Evolutionary conservation across 2,113 vertebrate genomes (phyloP), one percentile per base, ranked within the genome.

Genomic region (Ochotona princeps): DNA sequence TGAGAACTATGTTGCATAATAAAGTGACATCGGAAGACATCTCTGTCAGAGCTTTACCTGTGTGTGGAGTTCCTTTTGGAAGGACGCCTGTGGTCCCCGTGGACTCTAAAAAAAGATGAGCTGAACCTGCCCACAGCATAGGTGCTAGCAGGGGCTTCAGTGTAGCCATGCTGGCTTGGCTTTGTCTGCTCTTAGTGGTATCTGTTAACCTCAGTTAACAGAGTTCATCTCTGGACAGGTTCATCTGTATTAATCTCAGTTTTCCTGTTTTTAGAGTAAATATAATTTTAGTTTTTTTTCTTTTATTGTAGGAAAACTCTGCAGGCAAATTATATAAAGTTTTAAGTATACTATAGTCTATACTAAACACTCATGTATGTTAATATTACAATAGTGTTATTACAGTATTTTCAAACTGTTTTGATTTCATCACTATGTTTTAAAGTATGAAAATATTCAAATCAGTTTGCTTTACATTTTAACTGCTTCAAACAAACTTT

Each of bases 361-460:
- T 60, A 60, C 49, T 81, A 23, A 88, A 20, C 26, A 17, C 17
- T 84, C 38, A 80, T 18, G 65, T 63, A 25, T 73, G 65, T 65
- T 86, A 70, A 8, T 90, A 76, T 49, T 82, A 15, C 54, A 14
- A 4, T 75, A 76, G 28, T 81, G 30, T 81, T 44, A 26, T 61
- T 84, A 67, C 73, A 87, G 5, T 47, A 11, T 14, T 90, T 89
- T 93, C 91, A 32, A 85, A 11, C 13, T 15, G 12, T 92, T 81
- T 93, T 93, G 15, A 89, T 38, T 86, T 92, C 66, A 74, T 13
- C 6, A 51, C 69, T 85, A 49, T 85, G 32, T 35, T 95, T 92
- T 47, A 38, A 73, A 83, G 17, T 63, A 65, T 51, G 91, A 65
- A 90, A 92, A 67, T 17, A 88, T 70, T 38, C 93, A 92, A 75